Percentiles rank a stretch among this genome's conserved stretches.
These are phyloP conservation scores for Diglossa cyanea DNA, from an alignment of 2,797 vertebrate genomes.

Conservation along the genomic window DNA sequence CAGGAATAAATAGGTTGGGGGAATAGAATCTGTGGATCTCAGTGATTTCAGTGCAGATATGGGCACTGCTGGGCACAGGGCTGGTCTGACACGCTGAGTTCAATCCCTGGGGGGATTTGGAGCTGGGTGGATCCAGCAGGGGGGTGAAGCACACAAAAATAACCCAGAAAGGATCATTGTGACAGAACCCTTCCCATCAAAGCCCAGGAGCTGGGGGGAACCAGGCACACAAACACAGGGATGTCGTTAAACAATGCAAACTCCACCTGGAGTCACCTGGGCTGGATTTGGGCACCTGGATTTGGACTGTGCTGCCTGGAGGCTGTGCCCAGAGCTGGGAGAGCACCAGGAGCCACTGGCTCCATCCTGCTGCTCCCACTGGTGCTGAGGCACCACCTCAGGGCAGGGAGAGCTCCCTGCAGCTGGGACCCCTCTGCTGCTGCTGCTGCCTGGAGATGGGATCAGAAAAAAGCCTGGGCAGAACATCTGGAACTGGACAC, in stretches of 20 bases:
- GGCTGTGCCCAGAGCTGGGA: fast-evolving
- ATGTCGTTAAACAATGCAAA: background rate
- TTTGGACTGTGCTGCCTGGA: background rate
- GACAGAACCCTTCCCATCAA: background rate
- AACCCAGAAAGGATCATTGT: background rate
- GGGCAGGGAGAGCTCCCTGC: background rate
- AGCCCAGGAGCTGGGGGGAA: background rate
- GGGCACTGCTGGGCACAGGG: background rate
- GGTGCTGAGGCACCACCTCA: background rate
- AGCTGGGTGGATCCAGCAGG: background rate
- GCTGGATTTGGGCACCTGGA: background rate
- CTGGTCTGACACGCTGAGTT: fast-evolving
- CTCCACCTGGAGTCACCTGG: background rate
- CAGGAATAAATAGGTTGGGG: background rate
- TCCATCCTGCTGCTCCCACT: background rate
- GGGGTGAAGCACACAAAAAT: background rate
- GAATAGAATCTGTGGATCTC: background rate
- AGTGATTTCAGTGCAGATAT: background rate
- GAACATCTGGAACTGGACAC: slow-evolving; percentile 8
- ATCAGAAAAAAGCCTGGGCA: background rate
- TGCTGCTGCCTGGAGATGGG: background rate
- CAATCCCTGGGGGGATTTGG: background rate
- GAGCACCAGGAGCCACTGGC: fast-evolving
- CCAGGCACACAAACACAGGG: background rate
- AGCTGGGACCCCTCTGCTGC: background rate